These are phyloP conservation scores for Choloepus hoffmanni DNA, from an alignment of 2,113 vertebrate species.

Conservation along the genomic window DNA sequence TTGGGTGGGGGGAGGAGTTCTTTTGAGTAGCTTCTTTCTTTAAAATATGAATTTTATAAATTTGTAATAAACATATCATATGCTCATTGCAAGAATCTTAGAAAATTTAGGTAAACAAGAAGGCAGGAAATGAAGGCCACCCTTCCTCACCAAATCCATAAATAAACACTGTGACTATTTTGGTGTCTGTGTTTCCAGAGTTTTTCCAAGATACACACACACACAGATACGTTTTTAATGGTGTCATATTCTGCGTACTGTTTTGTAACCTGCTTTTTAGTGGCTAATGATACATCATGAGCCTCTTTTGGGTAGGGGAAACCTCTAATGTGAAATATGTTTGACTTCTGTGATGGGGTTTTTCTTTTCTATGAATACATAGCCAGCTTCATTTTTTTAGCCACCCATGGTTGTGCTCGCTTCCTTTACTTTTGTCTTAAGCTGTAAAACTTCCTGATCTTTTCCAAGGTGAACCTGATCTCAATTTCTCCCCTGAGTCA, in stretches of 20 bases:
- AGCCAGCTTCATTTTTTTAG: not conserved
- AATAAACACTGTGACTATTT: not conserved
- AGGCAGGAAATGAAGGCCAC: not conserved
- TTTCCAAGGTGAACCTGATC: slow-evolving; percentile 1
- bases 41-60: not conserved
- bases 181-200: not conserved
- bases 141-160: not conserved
- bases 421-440: not conserved
- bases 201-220: no score
- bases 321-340: not conserved
- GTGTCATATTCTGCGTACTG: no score
- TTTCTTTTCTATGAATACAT: not conserved
- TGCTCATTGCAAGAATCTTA: not conserved
- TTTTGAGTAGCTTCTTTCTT: not conserved
- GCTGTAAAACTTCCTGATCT: not conserved
- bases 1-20: not conserved
- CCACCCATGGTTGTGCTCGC: not conserved
- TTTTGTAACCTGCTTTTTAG: not conserved
- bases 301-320: not conserved
- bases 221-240: not conserved
- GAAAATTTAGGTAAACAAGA: not conserved
- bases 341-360: not conserved
- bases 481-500: not conserved
- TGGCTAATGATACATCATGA: no score
- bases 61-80: fast-evolving